phyloP scores from a whole-genome alignment of 2,113 vertebrate genomes.

The Phaethornis superciliosus region DNA sequence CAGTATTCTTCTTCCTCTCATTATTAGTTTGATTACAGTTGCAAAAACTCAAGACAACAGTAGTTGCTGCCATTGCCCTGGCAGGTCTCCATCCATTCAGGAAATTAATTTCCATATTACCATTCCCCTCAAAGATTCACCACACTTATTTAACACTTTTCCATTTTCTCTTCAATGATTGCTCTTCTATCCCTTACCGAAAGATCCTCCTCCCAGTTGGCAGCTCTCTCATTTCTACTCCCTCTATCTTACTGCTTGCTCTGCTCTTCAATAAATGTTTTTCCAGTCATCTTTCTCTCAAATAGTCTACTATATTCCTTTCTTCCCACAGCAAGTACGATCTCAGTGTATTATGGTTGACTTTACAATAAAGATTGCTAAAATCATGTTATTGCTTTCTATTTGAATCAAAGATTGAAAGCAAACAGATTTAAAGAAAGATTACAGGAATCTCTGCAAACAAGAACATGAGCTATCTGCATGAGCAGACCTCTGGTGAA shows the following conservation, averaged over 20 bases:
- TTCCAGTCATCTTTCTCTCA: not conserved
- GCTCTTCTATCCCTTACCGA: not conserved
- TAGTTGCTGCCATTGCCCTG: not conserved
- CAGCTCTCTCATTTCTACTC: not conserved
- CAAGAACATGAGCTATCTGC: not conserved
- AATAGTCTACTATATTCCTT: not conserved
- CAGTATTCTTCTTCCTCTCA: not conserved
- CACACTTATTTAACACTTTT: not conserved
- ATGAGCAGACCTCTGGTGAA: not conserved
- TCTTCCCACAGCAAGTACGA: not conserved
- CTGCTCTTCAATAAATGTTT: not conserved
- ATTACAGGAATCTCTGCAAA: not conserved
- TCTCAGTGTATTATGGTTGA: not conserved
- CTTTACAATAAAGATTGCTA: not conserved
- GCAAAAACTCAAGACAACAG: not conserved
- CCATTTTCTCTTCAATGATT: not conserved
- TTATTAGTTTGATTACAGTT: not conserved
- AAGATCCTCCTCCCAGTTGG: not conserved
- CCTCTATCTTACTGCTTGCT: not conserved
- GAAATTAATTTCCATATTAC: not conserved
- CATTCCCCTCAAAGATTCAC: not conserved
- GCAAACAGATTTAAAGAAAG: not conserved
- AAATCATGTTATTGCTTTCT: not conserved
- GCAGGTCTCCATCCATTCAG: not conserved
- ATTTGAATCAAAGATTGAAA: not conserved